Evolutionary conservation across 1,140 invertebrate genomes (phyloP).

Genomic region (Aphelinus atriplicis): DNA sequence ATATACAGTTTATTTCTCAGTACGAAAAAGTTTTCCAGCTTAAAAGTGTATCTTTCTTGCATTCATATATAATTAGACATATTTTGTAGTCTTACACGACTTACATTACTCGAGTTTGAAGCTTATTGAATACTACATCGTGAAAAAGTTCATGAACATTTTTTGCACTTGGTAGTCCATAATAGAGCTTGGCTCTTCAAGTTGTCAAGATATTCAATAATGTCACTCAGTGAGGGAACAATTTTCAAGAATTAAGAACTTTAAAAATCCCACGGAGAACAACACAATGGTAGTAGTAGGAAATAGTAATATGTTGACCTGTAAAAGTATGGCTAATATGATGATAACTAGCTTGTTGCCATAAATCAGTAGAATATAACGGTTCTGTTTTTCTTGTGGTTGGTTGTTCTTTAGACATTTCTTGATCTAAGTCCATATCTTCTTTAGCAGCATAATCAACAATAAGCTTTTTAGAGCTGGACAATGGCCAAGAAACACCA

Average conservation of each 20-base stretch:
- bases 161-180: no score
- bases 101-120: no score
- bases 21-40: constrained; percentile 8
- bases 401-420: constrained; percentile 61
- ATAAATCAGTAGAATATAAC: constrained; percentile 64
- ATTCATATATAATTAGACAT: no score
- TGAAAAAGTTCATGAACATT: no score
- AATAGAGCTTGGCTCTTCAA: no score
- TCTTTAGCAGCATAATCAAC: constrained; percentile 90
- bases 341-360: constrained; percentile 67
- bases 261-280: no score
- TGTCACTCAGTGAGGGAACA: no score
- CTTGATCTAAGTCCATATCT: constrained; percentile 78
- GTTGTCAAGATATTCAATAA: no score
- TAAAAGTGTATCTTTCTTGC: no score
- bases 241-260: constrained; percentile 46
- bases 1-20: constrained; percentile 23
- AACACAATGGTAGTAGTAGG: no score
- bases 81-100: no score
- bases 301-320: constrained; percentile 57
- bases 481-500: constrained; percentile 92
- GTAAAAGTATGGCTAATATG: constrained; percentile 63
- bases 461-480: constrained; percentile 92
- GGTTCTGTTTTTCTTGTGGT: constrained; percentile 60
- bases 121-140: no score